Evolutionary conservation across 2,888 invertebrate genomes (phyloP), one percentile per base, ranked within the genome.

Genomic region (Drosophila paramelanica): DNA sequence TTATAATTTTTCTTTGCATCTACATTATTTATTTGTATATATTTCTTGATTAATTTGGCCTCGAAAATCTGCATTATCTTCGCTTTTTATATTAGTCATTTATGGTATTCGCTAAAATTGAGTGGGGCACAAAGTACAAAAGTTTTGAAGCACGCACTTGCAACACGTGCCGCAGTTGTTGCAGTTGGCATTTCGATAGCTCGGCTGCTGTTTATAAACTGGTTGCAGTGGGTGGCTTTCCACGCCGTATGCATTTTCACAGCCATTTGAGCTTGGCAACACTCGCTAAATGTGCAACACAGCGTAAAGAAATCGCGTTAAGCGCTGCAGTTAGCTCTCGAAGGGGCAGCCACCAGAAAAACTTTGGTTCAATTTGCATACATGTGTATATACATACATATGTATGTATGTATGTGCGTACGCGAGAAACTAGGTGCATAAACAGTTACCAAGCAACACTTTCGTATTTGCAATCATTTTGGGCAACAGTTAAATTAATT

Each of bases 191-290:
- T 14, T 47, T 41, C 57, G 50, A 55, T 65, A 59, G 45, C 67
- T 25, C 49, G 42, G 33, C 59, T 51, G 60, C 13, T 45, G 57
- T 50, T 64, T 73, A 61, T 75, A 64, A 61, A 81, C 60, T 65
- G 45, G 52, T 49, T 65, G 59, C 33, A 42, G 25, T 13, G 42
- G 38, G 43, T 41, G 20, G 27, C n/a, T 23, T 20, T 17, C 20
- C 36, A 46, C 5, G 55, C 58, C 72, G 70, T 69, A 73, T 73
- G 69, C 86, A 80, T 85, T 83, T 83, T 86, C 83, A 86, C 83
- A 86, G 83, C 70, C 76, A 73, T 83, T 83, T 83, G 83, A 86
- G 83, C 79, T 83, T 80, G 70, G 73, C 78, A 83, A 81, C 83
- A 80, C 67, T 86, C 61, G 73, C 81, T 71, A 74, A 77, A 82